Conservation (phyloP, 2,113 vertebrate species). For the Semnornis frantzii region DNA sequence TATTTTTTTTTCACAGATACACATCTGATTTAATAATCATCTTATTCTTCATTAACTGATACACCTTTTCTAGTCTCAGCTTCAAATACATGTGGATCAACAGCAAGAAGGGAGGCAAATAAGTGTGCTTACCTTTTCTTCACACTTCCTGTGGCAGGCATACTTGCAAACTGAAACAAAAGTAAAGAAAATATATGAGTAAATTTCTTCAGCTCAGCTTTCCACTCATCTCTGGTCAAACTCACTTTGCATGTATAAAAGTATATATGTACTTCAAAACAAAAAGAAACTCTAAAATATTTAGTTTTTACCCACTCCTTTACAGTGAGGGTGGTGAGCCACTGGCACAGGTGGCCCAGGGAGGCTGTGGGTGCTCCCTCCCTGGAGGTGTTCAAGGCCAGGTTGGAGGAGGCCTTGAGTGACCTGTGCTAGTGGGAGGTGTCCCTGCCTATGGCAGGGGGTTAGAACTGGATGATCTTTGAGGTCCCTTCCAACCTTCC, state of each 20-base stretch:
- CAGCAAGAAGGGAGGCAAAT: background rate
- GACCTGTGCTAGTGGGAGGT: no score
- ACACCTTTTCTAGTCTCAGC: background rate
- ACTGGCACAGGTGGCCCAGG: no score
- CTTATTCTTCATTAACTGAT: background rate
- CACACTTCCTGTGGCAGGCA: constrained; percentile 76
- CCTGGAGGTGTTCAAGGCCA: no score
- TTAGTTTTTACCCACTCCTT: background rate
- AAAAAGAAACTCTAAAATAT: background rate
- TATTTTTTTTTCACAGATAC: background rate
- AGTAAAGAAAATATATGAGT: background rate
- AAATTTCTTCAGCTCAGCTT: background rate
- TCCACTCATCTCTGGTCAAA: background rate
- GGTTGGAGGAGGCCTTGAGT: no score
- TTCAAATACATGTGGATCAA: background rate
- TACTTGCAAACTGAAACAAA: constrained; percentile 76
- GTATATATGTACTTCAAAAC: background rate
- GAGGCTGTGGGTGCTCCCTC: no score
- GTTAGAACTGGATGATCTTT: no score
- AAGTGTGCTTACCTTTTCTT: constrained; percentile 74
- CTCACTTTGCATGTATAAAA: background rate
- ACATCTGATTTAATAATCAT: background rate
- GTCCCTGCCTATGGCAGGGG: no score
- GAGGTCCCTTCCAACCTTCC: no score
- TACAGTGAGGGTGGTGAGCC: no score